These are phyloP conservation scores for Isaurus tuberculatus DNA, from an alignment of 92 coral and sea anemone species.

Conservation along the genomic window DNA sequence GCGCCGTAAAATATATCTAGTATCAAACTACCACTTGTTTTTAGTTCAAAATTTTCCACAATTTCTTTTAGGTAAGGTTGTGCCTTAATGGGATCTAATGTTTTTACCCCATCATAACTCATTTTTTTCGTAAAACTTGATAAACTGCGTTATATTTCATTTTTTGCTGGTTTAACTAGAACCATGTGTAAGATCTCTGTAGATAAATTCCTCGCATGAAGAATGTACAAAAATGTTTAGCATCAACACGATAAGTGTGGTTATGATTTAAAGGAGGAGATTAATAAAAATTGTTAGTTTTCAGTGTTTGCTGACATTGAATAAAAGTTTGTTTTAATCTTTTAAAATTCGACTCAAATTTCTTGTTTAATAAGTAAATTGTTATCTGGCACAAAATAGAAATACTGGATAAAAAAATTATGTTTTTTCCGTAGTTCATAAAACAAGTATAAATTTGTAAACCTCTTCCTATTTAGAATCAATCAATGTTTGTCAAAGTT, in stretches of 20 bases:
- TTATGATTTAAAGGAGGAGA: background rate
- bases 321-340: background rate
- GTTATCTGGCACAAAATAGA: background rate
- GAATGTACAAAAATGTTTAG: background rate
- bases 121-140: no score
- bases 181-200: background rate
- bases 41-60: no score
- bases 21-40: no score
- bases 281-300: background rate
- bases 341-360: background rate
- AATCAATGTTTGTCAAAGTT: background rate
- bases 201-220: background rate
- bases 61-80: no score
- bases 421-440: slow-evolving; percentile 9
- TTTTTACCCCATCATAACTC: background rate
- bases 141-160: background rate
- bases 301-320: background rate
- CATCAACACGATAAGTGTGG: background rate
- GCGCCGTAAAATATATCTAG: no score
- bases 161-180: background rate
- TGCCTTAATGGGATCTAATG: no score
- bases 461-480: background rate
- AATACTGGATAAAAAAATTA: background rate
- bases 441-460: background rate
- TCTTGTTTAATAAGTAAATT: background rate